A percentile compares a stretch with the other conserved stretches of the same genome.
These are phyloP conservation scores for Psilopogon haemacephalus DNA, from an alignment of 2,113 vertebrate species.

Conservation along the genomic window DNA sequence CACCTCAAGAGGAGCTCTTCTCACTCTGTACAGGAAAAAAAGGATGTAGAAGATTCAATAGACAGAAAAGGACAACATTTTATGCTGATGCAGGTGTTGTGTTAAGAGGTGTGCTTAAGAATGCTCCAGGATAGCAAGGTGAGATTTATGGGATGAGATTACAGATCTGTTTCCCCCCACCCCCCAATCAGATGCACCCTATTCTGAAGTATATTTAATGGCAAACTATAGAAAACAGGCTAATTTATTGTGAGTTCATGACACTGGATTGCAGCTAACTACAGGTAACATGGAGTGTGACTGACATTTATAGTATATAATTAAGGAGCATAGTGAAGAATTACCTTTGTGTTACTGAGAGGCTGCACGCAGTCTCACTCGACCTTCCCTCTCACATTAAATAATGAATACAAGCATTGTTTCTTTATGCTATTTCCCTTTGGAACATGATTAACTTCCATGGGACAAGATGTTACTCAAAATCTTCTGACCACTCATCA, in stretches of 20 bases:
- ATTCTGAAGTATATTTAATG: not conserved
- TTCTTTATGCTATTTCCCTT: not conserved
- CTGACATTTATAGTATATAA: not conserved
- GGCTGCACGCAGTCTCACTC: not conserved
- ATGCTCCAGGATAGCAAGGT: not conserved
- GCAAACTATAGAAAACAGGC: not conserved
- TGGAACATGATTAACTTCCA: not conserved
- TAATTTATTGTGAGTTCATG: slow-evolving; percentile 8
- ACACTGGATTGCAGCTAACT: not conserved
- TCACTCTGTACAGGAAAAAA: not conserved
- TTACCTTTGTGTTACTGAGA: not conserved
- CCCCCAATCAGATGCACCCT: not conserved
- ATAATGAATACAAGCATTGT: not conserved
- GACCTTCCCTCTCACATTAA: not conserved
- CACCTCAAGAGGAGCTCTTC: not conserved
- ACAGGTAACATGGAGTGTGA: not conserved
- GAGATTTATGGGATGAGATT: not conserved
- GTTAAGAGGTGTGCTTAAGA: not conserved
- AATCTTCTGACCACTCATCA: not conserved
- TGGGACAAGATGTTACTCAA: not conserved
- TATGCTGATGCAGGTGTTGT: not conserved
- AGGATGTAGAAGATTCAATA: not conserved
- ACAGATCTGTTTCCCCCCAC: not conserved
- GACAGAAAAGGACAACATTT: not conserved
- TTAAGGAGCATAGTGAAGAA: not conserved